Conservation (phyloP, 2,888 invertebrate genomes). For the Zaprionus lineosus region DNA sequence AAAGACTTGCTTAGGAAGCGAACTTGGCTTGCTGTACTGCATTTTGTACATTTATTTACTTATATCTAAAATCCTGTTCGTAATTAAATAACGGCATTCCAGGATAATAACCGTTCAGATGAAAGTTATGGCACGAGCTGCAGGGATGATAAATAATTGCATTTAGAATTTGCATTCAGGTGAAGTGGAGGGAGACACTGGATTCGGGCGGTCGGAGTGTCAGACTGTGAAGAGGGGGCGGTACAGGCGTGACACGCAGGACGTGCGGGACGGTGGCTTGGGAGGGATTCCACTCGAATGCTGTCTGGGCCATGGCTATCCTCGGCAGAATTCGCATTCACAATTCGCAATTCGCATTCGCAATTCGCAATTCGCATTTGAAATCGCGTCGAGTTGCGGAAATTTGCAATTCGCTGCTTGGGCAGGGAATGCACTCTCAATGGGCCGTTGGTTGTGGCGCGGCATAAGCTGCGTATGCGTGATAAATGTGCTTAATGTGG, state of each 20-base stretch:
- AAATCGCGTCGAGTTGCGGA: constrained; percentile 60
- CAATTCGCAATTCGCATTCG: constrained; percentile 10
- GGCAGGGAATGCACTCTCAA: constrained; percentile 33
- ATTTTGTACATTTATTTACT: too few relatives aligned
- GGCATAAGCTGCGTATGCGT: constrained; percentile 72
- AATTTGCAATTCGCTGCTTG: constrained; percentile 67
- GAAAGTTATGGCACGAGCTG: constrained; percentile 32
- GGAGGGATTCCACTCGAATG: too few relatives aligned
- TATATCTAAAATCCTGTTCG: neutral
- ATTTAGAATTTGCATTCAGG: constrained; percentile 56
- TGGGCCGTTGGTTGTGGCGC: constrained; percentile 25
- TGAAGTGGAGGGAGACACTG: neutral
- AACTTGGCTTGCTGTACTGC: too few relatives aligned
- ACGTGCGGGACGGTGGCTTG: neutral
- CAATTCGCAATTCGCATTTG: constrained; percentile 47
- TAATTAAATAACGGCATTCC: constrained; percentile 5
- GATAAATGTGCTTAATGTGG: constrained; percentile 65
- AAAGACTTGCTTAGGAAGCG: too few relatives aligned
- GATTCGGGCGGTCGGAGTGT: neutral
- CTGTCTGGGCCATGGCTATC: constrained; percentile 41
- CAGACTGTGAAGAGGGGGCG: neutral
- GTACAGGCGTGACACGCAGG: neutral
- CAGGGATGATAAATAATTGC: constrained; percentile 56
- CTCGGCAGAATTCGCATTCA: constrained; percentile 19
- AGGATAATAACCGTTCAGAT: constrained; percentile 18